phyloP scores from a whole-genome alignment of 2,113 vertebrate species.

The Syrrhaptes paradoxus region DNA sequence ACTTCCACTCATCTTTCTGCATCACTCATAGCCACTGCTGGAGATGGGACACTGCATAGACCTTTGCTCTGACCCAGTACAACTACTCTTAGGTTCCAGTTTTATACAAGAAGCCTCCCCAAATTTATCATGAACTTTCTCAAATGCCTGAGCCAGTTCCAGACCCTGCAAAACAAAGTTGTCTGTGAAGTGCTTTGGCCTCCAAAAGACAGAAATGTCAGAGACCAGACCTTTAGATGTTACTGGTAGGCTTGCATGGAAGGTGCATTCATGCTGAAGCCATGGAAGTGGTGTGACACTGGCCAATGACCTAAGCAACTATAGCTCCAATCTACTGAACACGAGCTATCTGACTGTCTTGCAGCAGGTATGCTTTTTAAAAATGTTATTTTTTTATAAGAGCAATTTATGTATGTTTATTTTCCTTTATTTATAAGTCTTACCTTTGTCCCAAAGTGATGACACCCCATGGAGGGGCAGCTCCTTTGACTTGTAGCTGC shows the following conservation, averaged over 20 bases:
- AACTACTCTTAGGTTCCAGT: neutral
- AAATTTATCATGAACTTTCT: neutral
- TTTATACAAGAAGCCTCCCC: neutral
- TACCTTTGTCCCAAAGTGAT: neutral
- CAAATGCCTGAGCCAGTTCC: neutral
- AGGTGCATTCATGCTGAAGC: neutral
- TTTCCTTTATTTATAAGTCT: neutral
- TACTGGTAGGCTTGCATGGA: neutral
- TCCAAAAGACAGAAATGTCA: neutral
- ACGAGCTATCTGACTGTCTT: neutral
- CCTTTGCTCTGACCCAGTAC: neutral
- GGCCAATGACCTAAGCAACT: neutral
- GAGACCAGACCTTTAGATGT: neutral
- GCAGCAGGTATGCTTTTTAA: neutral
- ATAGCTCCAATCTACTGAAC: neutral
- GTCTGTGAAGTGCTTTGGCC: neutral
- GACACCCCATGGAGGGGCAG: neutral
- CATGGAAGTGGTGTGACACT: neutral
- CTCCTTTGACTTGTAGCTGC: neutral
- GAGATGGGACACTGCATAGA: neutral
- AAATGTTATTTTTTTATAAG: neutral
- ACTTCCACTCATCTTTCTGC: neutral
- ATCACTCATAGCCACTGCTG: neutral
- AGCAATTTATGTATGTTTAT: neutral
- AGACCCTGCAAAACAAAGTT: neutral